Conservation (phyloP, 2,797 vertebrate species). For the Periophthalmus magnuspinnatus region DNA sequence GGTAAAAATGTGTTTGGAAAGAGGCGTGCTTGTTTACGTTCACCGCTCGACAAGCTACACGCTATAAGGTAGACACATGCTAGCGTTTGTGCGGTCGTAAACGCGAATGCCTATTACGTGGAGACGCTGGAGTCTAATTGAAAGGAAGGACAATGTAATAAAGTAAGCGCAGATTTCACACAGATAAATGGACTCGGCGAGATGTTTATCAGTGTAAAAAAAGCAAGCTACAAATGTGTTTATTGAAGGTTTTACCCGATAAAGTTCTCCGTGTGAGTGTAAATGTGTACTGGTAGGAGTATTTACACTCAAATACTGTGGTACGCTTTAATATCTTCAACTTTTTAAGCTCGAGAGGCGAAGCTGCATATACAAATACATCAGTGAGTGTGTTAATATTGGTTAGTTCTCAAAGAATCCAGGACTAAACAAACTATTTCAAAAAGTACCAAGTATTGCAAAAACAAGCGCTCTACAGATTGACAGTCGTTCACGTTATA, state of each 20-base stretch:
- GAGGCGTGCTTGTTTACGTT: slow-evolving; percentile 16
- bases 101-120: slow-evolving; percentile 10
- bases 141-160: slow-evolving; percentile 14
- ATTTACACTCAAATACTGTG: too few relatives aligned
- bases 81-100: not conserved
- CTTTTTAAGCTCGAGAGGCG: not conserved
- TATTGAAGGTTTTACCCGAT: too few relatives aligned
- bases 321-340: too few relatives aligned
- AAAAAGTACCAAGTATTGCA: slow-evolving; percentile 14
- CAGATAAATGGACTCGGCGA: slow-evolving; percentile 37
- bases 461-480: not conserved
- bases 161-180: slow-evolving; percentile 10
- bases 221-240: not conserved
- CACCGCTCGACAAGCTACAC: slow-evolving; percentile 4
- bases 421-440: not conserved
- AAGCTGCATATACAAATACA: too few relatives aligned
- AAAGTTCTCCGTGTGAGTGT: too few relatives aligned
- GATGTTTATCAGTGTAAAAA: not conserved
- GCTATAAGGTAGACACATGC: not conserved
- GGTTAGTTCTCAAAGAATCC: not conserved
- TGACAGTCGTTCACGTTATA: not conserved
- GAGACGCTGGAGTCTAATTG: not conserved
- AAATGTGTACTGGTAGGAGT: too few relatives aligned
- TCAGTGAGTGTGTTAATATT: slow-evolving; percentile 7
- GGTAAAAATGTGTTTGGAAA: slow-evolving; percentile 20